These are phyloP conservation scores for Corythoichthys intestinalis DNA, from an alignment of 2,113 vertebrate genomes.

Conservation along the genomic window DNA sequence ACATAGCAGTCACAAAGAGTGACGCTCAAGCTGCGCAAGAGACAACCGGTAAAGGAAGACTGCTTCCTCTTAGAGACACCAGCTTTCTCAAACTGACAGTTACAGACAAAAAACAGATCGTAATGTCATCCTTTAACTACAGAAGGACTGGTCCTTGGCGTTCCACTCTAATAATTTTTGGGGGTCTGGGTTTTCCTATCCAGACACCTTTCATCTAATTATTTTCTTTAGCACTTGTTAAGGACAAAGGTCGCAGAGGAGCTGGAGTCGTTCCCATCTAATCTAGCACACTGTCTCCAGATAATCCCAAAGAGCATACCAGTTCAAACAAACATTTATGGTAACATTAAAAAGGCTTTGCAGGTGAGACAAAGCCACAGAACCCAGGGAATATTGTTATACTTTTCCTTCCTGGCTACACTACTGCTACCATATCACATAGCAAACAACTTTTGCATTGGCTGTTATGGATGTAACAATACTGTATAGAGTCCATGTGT, in stretches of 20 bases:
- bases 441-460: too few relatives aligned
- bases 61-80: slow-evolving; percentile 14
- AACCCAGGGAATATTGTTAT: too few relatives aligned
- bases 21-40: slow-evolving; percentile 26
- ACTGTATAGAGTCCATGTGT: neutral
- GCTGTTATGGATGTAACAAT: too few relatives aligned
- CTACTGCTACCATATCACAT: too few relatives aligned
- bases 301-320: neutral
- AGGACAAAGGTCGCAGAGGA: neutral
- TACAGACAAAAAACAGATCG: neutral
- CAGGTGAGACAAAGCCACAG: too few relatives aligned
- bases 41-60: slow-evolving; percentile 15
- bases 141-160: neutral
- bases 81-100: slow-evolving; percentile 6
- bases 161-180: neutral
- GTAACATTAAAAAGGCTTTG: too few relatives aligned
- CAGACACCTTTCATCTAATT: neutral
- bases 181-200: neutral
- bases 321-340: too few relatives aligned
- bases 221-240: neutral
- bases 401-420: too few relatives aligned
- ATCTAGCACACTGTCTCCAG: neutral
- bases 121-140: neutral
- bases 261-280: neutral
- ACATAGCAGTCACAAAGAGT: slow-evolving; percentile 48